Percentiles rank a stretch among this genome's conserved stretches.
These are phyloP conservation scores for Sylvietta virens DNA, from an alignment of 2,113 vertebrate genomes.

Conservation along the genomic window DNA sequence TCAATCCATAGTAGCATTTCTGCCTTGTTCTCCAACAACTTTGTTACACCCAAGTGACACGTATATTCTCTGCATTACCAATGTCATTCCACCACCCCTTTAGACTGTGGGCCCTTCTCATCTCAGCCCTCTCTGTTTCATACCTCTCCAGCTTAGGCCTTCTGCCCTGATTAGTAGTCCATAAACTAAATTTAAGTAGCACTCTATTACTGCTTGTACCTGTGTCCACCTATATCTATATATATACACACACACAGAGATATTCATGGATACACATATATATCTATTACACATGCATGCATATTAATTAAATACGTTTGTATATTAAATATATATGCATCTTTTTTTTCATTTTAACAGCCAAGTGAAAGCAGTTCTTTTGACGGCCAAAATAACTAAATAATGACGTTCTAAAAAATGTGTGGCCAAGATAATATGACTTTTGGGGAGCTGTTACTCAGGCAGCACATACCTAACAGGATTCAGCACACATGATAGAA, in stretches of 20 bases:
- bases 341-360: neutral
- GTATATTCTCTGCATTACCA: neutral
- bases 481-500: neutral
- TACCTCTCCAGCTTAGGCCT: neutral
- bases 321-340: neutral
- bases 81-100: neutral
- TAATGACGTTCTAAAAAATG: neutral
- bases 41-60: neutral
- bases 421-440: rapidly evolving
- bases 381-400: neutral
- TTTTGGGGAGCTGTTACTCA: neutral
- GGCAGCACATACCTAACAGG: neutral
- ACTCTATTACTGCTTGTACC: neutral
- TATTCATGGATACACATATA: neutral
- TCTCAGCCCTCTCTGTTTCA: neutral
- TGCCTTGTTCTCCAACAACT: neutral
- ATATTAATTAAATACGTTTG: neutral
- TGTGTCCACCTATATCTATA: neutral
- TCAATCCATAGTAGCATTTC: neutral
- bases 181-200: neutral
- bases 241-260: rapidly evolving
- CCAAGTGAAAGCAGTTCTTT: neutral
- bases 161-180: neutral
- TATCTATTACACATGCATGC: neutral
- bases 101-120: neutral